Evolutionary conservation across 30 jellyfish, hydroid and myxozoan species (phyloP).

Genomic region (Morbakka virulenta): DNA sequence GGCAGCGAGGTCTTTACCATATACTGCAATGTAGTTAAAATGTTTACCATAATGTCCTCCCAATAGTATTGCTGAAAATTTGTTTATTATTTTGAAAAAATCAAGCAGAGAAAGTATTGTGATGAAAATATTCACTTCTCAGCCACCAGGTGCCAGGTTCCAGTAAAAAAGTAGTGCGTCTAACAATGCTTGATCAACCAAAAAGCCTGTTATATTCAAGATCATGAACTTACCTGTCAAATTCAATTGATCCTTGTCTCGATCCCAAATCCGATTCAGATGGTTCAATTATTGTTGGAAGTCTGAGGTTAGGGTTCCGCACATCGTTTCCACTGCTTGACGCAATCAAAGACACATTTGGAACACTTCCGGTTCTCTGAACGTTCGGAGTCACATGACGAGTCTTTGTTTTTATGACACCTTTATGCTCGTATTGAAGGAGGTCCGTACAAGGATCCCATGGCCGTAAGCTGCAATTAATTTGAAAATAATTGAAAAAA

Average conservation of each 20-base stretch:
- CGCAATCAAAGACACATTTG: conserved; percentile 20
- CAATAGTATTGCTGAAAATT: no score
- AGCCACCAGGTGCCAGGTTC: no score
- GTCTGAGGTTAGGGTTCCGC: neutral
- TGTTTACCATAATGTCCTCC: no score
- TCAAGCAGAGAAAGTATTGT: no score
- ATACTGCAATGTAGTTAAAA: no score
- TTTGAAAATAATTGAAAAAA: no score
- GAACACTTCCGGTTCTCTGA: conserved; percentile 64
- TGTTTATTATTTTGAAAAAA: no score
- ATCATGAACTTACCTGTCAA: conserved; percentile 62
- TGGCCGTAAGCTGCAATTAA: conserved; percentile 77
- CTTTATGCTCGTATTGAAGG: conserved; percentile 80
- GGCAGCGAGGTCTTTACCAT: no score
- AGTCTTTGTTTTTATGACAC: conserved; percentile 77
- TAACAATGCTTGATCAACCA: no score
- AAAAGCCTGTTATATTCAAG: no score
- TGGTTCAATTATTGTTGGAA: conserved; percentile 92
- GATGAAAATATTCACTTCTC: no score
- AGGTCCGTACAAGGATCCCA: conserved; percentile 96
- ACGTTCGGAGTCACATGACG: conserved; percentile 83
- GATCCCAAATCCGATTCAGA: conserved; percentile 14
- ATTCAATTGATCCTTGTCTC: conserved; percentile 27
- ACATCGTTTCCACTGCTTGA: conserved; percentile 9
- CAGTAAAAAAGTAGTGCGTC: no score